Base-by-base conservation (phyloP, 2,113 vertebrate genomes). In the Todiramphus saurophagus region DNA sequence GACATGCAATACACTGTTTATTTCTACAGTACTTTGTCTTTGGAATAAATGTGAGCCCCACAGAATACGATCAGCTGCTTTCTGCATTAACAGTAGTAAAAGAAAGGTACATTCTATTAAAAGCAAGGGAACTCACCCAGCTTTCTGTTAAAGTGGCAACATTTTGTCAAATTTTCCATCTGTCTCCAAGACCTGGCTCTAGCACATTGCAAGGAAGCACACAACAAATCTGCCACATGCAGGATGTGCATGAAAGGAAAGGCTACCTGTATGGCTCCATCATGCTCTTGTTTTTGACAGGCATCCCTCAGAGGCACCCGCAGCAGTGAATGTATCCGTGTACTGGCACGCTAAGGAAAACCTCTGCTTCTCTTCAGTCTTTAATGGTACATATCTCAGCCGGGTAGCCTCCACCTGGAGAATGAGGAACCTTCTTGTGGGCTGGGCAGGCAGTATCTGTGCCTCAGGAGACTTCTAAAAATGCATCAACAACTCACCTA, bases 61-160 rank as follows among this genome's bases (percentile, higher is more conserved):
- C n/a, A 55, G 67, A 89, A 80, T 68, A 51, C 1, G 30, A 85
- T 91, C 83, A 85, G 73, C 89, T 93, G 88, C 64, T 95, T 96
- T 95, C 86, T 73, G 53, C 91, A 90, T 95, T 90, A 96, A 17
- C 74, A 87, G 50, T 56, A 67, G 58, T 84, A 67, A 94, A 96
- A 87, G 31, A 91, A 95, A 93, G 62, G 58, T 74, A 83, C 25
- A 0, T 94, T 95, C 77, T 92, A 60, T 85, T 89, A 89, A 95
- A 89, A 87, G 62, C 63, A 79, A 87, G 74, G 87, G 59, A 95
- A 95, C 78, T 93, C 80, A 35, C 60, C 6, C 88, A 96, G 81
- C 44, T 91, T 92, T 91, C 66, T 93, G 73, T 44, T 87, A 62
- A 87, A 89, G 53, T 50, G 48, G 60, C 80, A 94, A 19, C 1